Conservation (phyloP, 2,113 vertebrate species). For the Zosterops japonicus region DNA sequence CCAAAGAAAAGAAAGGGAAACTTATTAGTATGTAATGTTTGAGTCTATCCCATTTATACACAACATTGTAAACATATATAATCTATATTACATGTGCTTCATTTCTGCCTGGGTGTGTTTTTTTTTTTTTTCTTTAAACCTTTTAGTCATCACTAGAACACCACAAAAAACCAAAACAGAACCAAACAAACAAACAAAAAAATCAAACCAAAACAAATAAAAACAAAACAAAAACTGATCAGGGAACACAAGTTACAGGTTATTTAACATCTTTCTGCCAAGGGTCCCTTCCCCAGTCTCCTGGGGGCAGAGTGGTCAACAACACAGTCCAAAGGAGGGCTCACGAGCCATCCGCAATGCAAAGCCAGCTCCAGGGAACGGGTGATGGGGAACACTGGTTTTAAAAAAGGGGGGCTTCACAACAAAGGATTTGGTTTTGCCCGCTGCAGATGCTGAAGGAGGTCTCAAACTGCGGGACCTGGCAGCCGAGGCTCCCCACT, state of each 20-base stretch:
- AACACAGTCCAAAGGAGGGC: conserved; percentile 48
- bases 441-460: conserved; percentile 43
- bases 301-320: conserved; percentile 32
- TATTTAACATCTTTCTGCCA: conserved; percentile 58
- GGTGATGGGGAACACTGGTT: conserved; percentile 41
- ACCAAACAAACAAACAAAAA: conserved; percentile 1
- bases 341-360: conserved; percentile 4
- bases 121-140: conserved; percentile 77
- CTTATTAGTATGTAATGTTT: conserved; percentile 83
- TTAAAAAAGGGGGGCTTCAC: conserved; percentile 63
- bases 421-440: conserved; percentile 53
- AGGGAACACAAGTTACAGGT: conserved; percentile 66
- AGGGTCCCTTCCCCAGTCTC: conserved; percentile 63
- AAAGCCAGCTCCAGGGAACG: conserved; percentile 42
- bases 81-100: conserved; percentile 99
- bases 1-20: conserved; percentile 76
- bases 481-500: conserved; percentile 27
- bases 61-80: conserved; percentile 99
- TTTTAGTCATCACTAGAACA: conserved; percentile 78
- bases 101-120: conserved; percentile 80
- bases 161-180: conserved; percentile 60
- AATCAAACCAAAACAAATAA: conserved; percentile 30
- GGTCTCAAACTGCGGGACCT: conserved; percentile 6
- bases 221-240: conserved; percentile 45
- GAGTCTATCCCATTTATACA: conserved; percentile 96